Percentiles rank a stretch among this genome's conserved stretches.
Evolutionary conservation across 2,797 vertebrate species (phyloP).

Genomic region (Schizothorax lantsangensis): DNA sequence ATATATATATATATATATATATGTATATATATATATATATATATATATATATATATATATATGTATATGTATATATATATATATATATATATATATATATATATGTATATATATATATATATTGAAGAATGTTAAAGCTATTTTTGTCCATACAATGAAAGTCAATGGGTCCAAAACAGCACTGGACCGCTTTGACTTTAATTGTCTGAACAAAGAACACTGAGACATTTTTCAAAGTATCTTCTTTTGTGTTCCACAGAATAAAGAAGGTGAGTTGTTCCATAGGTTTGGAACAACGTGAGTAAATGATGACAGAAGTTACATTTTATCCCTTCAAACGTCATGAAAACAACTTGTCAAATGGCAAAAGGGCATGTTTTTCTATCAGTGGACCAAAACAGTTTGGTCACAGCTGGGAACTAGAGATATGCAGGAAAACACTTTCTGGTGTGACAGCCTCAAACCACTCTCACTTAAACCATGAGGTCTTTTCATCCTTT

Average conservation of each 20-base stretch:
- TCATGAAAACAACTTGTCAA: neutral
- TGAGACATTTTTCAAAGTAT: no score
- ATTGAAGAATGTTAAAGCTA: neutral
- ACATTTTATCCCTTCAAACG: neutral
- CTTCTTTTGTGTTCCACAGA: neutral
- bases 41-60: no score
- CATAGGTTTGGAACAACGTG: neutral
- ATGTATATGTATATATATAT: no score
- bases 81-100: no score
- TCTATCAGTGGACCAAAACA: slow-evolving; percentile 34
- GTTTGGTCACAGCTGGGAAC: slow-evolving; percentile 56
- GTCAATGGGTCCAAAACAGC: neutral
- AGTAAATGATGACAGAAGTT: neutral
- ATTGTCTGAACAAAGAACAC: no score
- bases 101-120: no score
- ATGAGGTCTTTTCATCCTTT: slow-evolving; percentile 29
- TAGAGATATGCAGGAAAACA: slow-evolving; percentile 62
- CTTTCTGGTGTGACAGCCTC: slow-evolving; percentile 58
- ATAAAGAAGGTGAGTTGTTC: neutral
- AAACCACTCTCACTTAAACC: slow-evolving; percentile 62
- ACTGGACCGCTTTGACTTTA: neutral
- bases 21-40: no score
- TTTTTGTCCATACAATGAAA: neutral
- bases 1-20: no score
- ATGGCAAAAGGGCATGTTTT: slow-evolving; percentile 24